A percentile compares a stretch with the other conserved stretches of the same genome.
Conservation (phyloP, 2,797 vertebrate genomes). For the Megalops cyprinoides region DNA sequence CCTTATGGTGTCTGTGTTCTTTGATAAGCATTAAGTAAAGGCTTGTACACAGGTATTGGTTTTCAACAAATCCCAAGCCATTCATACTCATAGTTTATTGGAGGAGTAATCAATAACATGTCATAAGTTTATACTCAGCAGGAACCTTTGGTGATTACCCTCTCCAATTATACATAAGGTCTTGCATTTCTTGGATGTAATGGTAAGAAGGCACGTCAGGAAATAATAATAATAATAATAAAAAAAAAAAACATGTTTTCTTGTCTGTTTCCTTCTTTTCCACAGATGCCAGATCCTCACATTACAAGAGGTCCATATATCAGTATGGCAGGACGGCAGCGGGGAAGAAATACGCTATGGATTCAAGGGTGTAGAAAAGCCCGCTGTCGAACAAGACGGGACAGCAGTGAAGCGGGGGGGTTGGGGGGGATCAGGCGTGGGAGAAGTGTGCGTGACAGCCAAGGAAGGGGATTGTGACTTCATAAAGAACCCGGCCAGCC, state of each 20-base stretch:
- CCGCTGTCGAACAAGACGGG: not conserved
- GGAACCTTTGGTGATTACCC: too few species aligned
- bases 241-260: not conserved
- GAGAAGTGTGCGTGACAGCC: not conserved
- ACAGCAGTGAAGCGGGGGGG: not conserved
- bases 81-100: too few species aligned
- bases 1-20: too few species aligned
- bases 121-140: too few species aligned
- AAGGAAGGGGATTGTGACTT: not conserved
- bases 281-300: constrained; percentile 46
- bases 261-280: not conserved
- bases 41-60: too few species aligned
- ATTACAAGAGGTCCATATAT: constrained; percentile 33
- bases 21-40: too few species aligned
- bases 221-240: too few species aligned
- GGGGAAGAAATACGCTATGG: constrained; percentile 61
- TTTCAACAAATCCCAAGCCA: too few species aligned
- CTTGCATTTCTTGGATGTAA: too few species aligned
- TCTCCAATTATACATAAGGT: too few species aligned
- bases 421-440: not conserved
- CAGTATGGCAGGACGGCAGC: constrained; percentile 38
- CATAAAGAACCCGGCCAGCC: not conserved
- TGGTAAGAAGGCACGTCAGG: too few species aligned
- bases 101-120: too few species aligned
- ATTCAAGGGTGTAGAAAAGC: constrained; percentile 60